Evolutionary conservation across 2,888 invertebrate species (phyloP).

Genomic region (Lithophane leautieri): DNA sequence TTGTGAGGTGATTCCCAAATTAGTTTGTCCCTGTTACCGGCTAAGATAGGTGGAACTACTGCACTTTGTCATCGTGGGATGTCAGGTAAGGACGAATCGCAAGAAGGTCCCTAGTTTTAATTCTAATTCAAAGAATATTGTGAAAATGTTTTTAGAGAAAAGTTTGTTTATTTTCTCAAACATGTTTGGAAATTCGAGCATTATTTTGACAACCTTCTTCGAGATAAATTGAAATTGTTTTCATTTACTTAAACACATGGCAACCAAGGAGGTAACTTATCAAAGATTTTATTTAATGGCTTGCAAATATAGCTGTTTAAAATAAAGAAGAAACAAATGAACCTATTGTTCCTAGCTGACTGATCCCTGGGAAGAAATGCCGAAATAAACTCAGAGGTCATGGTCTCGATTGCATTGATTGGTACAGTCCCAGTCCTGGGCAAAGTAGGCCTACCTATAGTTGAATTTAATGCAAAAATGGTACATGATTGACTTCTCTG

Average conservation of each 20-base stretch:
- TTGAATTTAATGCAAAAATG: background rate
- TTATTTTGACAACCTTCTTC: too few relatives aligned
- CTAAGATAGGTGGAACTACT: slow-evolving; percentile 6
- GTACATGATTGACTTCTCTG: background rate
- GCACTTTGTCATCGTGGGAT: slow-evolving; percentile 47
- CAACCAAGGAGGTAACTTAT: too few relatives aligned
- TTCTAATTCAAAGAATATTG: slow-evolving; percentile 6
- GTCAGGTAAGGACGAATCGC: slow-evolving; percentile 19
- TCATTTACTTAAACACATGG: too few relatives aligned
- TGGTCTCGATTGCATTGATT: background rate
- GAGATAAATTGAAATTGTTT: too few relatives aligned
- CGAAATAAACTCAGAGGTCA: too few relatives aligned
- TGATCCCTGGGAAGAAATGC: too few relatives aligned
- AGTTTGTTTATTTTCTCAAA: too few relatives aligned
- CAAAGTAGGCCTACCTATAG: background rate
- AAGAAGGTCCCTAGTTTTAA: background rate
- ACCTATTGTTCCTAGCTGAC: too few relatives aligned
- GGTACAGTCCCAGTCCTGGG: background rate
- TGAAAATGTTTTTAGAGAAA: background rate
- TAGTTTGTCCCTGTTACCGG: slow-evolving; percentile 56
- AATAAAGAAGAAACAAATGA: too few relatives aligned
- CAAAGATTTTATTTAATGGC: too few relatives aligned
- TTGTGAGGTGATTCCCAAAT: slow-evolving; percentile 53
- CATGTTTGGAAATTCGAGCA: too few relatives aligned
- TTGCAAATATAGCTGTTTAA: too few relatives aligned